A percentile compares a stretch with the other conserved stretches of the same genome.
phyloP scores from a whole-genome alignment of 1,140 invertebrate species.

The Polypedilum pembai region DNA sequence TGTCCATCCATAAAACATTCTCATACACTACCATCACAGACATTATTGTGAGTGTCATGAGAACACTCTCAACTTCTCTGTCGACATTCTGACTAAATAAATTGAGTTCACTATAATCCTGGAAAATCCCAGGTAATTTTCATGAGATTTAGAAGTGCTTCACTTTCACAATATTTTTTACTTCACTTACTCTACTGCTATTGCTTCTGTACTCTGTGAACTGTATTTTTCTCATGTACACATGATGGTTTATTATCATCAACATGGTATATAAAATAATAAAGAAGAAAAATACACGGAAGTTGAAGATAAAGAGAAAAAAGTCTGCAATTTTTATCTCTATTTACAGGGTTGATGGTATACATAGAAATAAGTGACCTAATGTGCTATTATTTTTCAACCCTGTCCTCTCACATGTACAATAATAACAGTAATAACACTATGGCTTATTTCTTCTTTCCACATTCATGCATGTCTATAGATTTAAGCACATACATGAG shows the following conservation, averaged over 20 bases:
- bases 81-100: slow-evolving; percentile 22
- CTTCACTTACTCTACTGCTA: neutral
- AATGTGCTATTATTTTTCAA: no score
- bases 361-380: no score
- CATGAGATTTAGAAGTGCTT: slow-evolving; percentile 23
- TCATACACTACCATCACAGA: no score
- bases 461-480: no score
- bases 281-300: neutral
- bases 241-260: slow-evolving; percentile 1
- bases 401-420: no score
- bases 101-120: slow-evolving; percentile 26
- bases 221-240: slow-evolving; percentile 1
- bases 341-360: no score
- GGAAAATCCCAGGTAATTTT: slow-evolving; percentile 26
- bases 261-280: neutral
- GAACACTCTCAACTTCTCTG: neutral
- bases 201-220: neutral
- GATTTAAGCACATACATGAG: no score
- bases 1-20: no score
- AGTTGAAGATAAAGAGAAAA: neutral
- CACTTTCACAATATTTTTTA: neutral
- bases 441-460: no score
- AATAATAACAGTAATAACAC: no score
- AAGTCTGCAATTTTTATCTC: no score
- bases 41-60: neutral